These are phyloP conservation scores for Teleopsis dalmanni DNA, from an alignment of 1,140 invertebrate genomes.

Conservation along the genomic window DNA sequence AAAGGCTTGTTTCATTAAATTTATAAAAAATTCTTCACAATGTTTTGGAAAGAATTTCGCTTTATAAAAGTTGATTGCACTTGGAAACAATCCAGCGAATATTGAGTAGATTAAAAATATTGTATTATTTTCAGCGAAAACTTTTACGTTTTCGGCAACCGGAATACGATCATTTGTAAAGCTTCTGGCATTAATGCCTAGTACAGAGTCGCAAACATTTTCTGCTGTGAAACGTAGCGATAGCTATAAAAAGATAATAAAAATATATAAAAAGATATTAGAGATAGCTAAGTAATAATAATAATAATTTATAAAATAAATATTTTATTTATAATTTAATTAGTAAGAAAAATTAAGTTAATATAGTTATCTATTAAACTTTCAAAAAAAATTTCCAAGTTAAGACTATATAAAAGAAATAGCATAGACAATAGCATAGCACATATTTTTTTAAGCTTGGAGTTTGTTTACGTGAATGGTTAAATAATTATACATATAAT, in stretches of 20 bases:
- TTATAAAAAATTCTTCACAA: conserved; percentile 35
- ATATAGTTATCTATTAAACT: too few species aligned
- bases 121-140: conserved; percentile 25
- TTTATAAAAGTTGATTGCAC: conserved; percentile 20
- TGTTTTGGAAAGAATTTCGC: conserved; percentile 26
- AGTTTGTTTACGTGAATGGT: too few species aligned
- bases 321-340: too few species aligned
- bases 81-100: conserved; percentile 20
- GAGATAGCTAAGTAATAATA: too few species aligned
- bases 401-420: too few species aligned
- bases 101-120: conserved; percentile 22
- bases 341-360: too few species aligned
- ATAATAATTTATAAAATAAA: too few species aligned
- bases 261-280: too few species aligned
- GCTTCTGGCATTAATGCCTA: conserved; percentile 44
- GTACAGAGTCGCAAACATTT: conserved; percentile 46
- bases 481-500: too few species aligned
- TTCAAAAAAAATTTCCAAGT: too few species aligned
- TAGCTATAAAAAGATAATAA: conserved; percentile 19
- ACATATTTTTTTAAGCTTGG: too few species aligned
- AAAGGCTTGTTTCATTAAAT: conserved; percentile 26
- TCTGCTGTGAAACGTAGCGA: conserved; percentile 46
- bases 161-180: conserved; percentile 23
- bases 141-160: conserved; percentile 24
- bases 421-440: too few species aligned